Evolutionary conservation across 1,140 invertebrate genomes (phyloP).

Genomic region (Arctopsyche grandis): DNA sequence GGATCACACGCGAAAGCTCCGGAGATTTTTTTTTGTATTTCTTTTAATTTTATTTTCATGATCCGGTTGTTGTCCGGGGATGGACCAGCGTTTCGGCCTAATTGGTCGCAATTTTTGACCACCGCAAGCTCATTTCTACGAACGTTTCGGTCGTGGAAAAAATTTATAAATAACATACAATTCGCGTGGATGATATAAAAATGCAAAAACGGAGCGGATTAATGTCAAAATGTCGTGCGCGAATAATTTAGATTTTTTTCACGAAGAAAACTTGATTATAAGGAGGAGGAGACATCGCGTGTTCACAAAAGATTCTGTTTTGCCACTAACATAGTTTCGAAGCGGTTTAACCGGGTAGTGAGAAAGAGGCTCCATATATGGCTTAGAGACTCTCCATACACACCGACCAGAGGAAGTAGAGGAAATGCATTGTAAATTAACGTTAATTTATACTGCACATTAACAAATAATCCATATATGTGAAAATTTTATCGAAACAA

Average conservation of each 20-base stretch:
- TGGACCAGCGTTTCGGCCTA: not conserved
- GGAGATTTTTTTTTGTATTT: not conserved
- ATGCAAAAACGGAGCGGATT: not conserved
- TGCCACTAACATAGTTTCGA: constrained; percentile 46
- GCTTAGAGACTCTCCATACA: constrained; percentile 18
- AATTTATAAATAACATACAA: too few relatives aligned
- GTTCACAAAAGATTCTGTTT: constrained; percentile 43
- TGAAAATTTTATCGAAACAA: too few relatives aligned
- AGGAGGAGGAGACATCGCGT: constrained; percentile 35
- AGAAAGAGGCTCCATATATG: constrained; percentile 39
- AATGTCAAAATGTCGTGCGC: not conserved
- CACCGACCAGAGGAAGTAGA: not conserved
- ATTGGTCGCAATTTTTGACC: constrained; percentile 12
- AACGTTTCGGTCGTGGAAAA: not conserved
- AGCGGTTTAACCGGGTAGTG: constrained; percentile 37
- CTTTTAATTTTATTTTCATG: not conserved
- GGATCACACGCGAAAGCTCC: constrained; percentile 7
- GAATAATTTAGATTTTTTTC: not conserved
- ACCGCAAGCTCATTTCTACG: not conserved
- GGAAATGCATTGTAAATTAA: constrained; percentile 16
- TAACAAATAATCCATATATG: too few relatives aligned
- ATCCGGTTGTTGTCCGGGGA: not conserved
- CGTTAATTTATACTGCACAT: too few relatives aligned
- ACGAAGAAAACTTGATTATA: constrained; percentile 36
- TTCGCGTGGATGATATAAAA: not conserved